Evolutionary conservation across 2,797 vertebrate species (phyloP), one percentile per base, ranked within the genome.

Genomic region (Balearica regulorum): DNA sequence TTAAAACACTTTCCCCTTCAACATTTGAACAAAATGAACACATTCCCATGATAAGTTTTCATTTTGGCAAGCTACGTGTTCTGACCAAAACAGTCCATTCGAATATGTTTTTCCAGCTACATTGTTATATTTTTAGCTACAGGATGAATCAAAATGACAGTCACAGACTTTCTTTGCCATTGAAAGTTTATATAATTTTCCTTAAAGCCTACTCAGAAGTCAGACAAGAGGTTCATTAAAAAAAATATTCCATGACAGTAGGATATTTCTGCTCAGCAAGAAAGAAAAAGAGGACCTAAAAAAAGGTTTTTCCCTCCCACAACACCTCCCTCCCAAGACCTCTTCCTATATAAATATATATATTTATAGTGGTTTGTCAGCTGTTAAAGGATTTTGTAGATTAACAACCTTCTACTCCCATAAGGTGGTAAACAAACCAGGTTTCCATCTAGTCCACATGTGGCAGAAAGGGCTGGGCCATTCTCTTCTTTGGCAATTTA

Each of bases 81-180:
- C 24, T 73, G 60, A 76, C 68, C 13, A 57, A 83, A 95, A 16
- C 31, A 44, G 12, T 70, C 26, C n/a, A 33, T 75, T 77, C 64
- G 20, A 93, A 90, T 85, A 37, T 48, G 16, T 68, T 87, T 90
- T 86, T 76, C 25, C 25, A 61, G 18, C 4, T 83, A 41, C 13
- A 54, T 51, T 95, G 37, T 83, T 77, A 16, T 31, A 77, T 71
- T 90, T 95, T 94, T 89, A 93, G 80, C 53, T 71, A 61, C 15
- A 43, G 49, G 29, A 87, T 84, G 29, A 95, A 89, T 78, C 57
- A 94, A 94, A 93, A 73, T 87, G 29, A 80, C 83, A 93, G 28
- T 25, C 28, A 22, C 8, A 55, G 48, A 31, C 60, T 68, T 68
- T 35, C 16, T 66, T 70, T 79, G 48, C 11, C 51, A 58, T 2